These are phyloP conservation scores for Polydrusus cervinus DNA, from an alignment of 2,888 invertebrate genomes.

Conservation along the genomic window DNA sequence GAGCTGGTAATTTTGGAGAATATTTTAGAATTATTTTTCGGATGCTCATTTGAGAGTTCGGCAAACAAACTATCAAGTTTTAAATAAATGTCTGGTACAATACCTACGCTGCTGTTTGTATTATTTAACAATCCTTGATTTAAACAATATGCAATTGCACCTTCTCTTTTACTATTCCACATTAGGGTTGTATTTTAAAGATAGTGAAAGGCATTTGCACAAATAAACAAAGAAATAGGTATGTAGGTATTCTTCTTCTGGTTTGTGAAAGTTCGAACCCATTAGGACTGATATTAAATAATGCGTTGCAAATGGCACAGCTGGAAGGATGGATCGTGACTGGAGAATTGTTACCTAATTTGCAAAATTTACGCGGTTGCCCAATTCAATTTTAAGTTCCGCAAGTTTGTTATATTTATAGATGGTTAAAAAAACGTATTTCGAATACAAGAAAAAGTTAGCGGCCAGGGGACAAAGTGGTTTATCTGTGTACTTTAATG, in stretches of 20 bases:
- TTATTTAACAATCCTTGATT: neutral
- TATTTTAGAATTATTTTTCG: too few relatives aligned
- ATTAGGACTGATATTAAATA: conserved; percentile 19
- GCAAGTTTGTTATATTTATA: neutral
- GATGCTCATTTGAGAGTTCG: too few relatives aligned
- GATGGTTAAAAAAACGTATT: too few relatives aligned
- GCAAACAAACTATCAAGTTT: too few relatives aligned
- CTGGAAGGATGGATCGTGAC: conserved; percentile 28
- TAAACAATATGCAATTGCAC: neutral
- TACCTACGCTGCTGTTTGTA: neutral
- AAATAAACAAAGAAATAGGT: neutral
- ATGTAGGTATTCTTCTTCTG: conserved; percentile 4
- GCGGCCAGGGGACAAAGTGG: too few relatives aligned
- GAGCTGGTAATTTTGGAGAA: too few relatives aligned
- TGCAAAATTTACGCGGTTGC: neutral
- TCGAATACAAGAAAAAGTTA: too few relatives aligned
- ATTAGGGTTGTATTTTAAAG: conserved; percentile 9
- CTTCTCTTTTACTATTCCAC: neutral
- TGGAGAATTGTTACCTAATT: conserved; percentile 6
- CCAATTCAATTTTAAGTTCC: neutral
- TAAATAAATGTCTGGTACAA: too few relatives aligned
- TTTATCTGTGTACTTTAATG: too few relatives aligned
- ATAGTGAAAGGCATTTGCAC: conserved; percentile 2
- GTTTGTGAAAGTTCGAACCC: conserved; percentile 27
- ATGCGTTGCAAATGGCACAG: conserved; percentile 5